Evolutionary conservation across 2,113 vertebrate species (phyloP).

Genomic region (Leptosomus discolor): DNA sequence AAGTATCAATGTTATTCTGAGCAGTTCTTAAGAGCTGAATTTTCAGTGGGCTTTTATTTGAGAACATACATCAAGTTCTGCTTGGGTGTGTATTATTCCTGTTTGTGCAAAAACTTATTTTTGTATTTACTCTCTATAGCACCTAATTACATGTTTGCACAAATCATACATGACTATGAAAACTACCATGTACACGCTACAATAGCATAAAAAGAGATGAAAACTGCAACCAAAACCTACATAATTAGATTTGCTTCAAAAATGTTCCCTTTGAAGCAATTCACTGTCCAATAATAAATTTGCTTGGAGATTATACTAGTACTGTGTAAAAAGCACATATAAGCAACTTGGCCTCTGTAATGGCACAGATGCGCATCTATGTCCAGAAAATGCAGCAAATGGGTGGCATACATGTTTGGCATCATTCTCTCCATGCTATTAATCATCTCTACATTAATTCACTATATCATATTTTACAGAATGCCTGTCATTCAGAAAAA

Average conservation of each 20-base stretch:
- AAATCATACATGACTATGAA: background rate
- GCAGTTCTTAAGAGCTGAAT: background rate
- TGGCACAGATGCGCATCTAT: background rate
- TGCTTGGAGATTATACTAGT: background rate
- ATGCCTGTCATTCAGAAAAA: background rate
- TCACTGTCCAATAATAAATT: background rate
- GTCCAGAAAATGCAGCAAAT: background rate
- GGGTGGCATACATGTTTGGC: background rate
- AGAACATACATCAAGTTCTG: background rate
- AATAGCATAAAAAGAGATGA: background rate
- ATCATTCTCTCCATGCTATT: background rate
- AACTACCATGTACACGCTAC: background rate
- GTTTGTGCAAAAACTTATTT: background rate
- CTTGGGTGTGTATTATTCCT: background rate
- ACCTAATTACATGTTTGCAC: background rate
- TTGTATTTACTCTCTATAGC: background rate
- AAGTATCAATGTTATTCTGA: background rate
- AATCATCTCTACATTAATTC: slow-evolving; percentile 21
- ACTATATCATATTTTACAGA: background rate
- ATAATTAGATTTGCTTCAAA: background rate
- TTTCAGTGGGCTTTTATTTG: background rate
- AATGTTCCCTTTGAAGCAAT: background rate
- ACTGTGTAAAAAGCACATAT: background rate
- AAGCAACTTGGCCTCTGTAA: background rate
- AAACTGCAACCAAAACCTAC: background rate